phyloP scores from a whole-genome alignment of 1,140 invertebrate genomes.

The Bombus waltoni region DNA sequence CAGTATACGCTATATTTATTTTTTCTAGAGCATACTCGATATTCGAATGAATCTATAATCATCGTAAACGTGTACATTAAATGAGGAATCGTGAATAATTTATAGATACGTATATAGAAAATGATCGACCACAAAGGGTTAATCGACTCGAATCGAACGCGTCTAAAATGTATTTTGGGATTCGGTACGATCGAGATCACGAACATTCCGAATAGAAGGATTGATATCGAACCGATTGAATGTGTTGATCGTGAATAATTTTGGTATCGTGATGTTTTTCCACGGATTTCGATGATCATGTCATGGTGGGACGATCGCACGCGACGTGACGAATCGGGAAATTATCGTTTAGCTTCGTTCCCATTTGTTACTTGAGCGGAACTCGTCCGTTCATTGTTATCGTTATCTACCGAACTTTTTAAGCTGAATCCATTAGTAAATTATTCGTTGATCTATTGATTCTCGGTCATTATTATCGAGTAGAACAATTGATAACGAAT shows the following conservation, averaged over 20 bases:
- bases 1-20: constrained; percentile 28
- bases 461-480: not conserved
- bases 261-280: not conserved
- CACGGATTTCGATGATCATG: not conserved
- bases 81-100: not conserved
- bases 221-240: not conserved
- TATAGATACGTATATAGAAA: not conserved
- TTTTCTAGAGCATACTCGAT: constrained; percentile 12
- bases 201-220: constrained; percentile 33
- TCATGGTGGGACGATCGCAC: not conserved
- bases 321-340: not conserved
- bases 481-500: not conserved
- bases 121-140: constrained; percentile 19
- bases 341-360: not conserved
- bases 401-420: not conserved
- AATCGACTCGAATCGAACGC: constrained; percentile 14
- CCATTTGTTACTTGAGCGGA: not conserved
- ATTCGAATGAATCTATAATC: not conserved
- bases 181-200: constrained; percentile 24
- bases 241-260: not conserved
- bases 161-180: not conserved
- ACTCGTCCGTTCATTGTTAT: not conserved
- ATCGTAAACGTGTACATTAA: not conserved
- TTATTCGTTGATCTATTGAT: not conserved
- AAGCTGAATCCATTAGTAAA: not conserved